Conservation (phyloP, 2,113 vertebrate genomes). For the Ameiurus melas region DNA sequence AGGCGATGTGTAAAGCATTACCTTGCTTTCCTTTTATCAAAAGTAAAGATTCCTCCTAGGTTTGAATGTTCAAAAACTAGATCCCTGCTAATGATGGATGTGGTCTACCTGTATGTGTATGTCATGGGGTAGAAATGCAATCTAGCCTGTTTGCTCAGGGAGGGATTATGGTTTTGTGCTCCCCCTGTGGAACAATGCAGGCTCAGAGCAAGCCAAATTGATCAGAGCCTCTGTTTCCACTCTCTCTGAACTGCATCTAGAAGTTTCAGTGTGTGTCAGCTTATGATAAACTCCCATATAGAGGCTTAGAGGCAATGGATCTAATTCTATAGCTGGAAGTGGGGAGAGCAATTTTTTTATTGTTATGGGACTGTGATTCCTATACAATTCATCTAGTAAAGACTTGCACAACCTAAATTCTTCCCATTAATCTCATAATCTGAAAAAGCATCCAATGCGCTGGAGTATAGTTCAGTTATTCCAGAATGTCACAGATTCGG, state of each 20-base stretch:
- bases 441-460: no score
- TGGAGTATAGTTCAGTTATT: no score
- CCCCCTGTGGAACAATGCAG: neutral
- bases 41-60: neutral
- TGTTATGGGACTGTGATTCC: constrained; percentile 2
- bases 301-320: neutral
- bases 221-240: constrained; percentile 36
- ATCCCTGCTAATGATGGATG: constrained; percentile 6
- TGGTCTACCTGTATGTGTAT: neutral
- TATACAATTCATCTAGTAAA: neutral
- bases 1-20: neutral
- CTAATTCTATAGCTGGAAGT: neutral
- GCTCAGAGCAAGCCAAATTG: constrained; percentile 23
- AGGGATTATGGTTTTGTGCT: constrained; percentile 30
- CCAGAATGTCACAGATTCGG: neutral
- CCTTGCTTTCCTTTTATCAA: neutral
- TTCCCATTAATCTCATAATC: neutral
- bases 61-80: constrained; percentile 21
- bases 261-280: constrained; percentile 25
- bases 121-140: constrained; percentile 11
- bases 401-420: neutral
- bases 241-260: constrained; percentile 4
- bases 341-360: neutral
- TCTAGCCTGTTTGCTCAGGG: constrained; percentile 28
- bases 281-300: constrained; percentile 27